A percentile compares a stretch with the other conserved stretches of the same genome.
Evolutionary conservation across 1,140 invertebrate genomes (phyloP).

Genomic region (Druon quercuslanigerum): DNA sequence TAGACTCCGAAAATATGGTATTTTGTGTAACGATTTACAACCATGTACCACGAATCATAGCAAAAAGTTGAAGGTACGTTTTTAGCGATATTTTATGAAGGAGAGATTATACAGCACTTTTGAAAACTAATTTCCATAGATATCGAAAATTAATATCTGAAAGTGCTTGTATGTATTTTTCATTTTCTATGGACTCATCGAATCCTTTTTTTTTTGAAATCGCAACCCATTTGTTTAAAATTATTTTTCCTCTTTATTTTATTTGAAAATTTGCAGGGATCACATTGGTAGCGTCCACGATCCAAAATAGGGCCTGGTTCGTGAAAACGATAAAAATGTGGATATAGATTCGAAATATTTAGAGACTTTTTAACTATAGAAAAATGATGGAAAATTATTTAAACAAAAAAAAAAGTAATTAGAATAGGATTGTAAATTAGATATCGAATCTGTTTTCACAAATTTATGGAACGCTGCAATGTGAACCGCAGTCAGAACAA

Average conservation of each 20-base stretch:
- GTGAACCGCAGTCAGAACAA: neutral
- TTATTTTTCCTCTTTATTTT: slow-evolving; percentile 30
- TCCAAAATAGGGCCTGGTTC: slow-evolving; percentile 54
- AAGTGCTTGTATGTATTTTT: slow-evolving; percentile 42
- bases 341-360: slow-evolving; percentile 19
- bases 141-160: slow-evolving; percentile 23
- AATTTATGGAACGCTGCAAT: neutral
- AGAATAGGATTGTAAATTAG: slow-evolving; percentile 28
- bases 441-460: slow-evolving; percentile 10
- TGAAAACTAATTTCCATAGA: slow-evolving; percentile 12
- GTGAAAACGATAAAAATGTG: slow-evolving; percentile 33
- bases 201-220: no score
- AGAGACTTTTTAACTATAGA: slow-evolving; percentile 3
- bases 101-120: slow-evolving; percentile 18
- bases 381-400: slow-evolving; percentile 22
- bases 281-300: slow-evolving; percentile 34
- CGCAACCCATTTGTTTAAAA: neutral
- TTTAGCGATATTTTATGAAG: neutral
- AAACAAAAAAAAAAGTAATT: slow-evolving; percentile 7
- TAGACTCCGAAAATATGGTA: slow-evolving; percentile 22
- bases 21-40: slow-evolving; percentile 28
- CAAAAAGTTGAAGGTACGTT: neutral
- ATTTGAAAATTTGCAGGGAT: slow-evolving; percentile 29
- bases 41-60: slow-evolving; percentile 4
- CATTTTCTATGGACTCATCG: no score